Base-by-base conservation (phyloP, 2,797 vertebrate genomes). In the Oryzias sinensis region DNA sequence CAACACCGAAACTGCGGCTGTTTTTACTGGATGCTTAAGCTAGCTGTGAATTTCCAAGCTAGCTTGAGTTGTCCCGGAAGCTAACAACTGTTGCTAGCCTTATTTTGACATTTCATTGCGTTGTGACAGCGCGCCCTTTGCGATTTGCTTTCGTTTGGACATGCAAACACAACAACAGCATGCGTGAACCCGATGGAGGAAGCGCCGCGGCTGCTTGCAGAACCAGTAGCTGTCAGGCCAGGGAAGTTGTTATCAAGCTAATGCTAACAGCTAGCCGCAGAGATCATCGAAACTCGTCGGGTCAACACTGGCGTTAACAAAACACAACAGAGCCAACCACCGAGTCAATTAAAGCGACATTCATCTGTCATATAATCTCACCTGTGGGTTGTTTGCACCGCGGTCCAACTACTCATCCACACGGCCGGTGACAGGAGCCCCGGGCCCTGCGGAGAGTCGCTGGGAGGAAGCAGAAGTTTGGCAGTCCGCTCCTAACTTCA, bases 401-500 rank as follows among this genome's bases (percentile, higher is more conserved):
- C 5, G 6, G 5, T 53, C 87, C 71, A 88, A 79, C 80, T 76
- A 79, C 80, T 90, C 89, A 87, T 90, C 87, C 90, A 88, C 86
- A 82, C 88, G 88, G 83, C 89, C 88, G 84, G 86, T 76, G 86
- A 83, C 84, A 77, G 71, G 82, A 86, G 89, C 88, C 88, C 90
- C 84, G 85, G 81, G 81, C 84, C 88, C 85, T 15, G 87, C 84
- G 68, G 80, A 82, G 66, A 77, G 77, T 65, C 53, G 76, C 70
- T 48, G 2, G 69, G 66, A 76, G 82, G 80, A 85, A 75, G 88
- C 83, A 83, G 83, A 89, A 90, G 88, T 91, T 90, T 84, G 73
- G 76, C 64, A 67, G 72, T 82, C 80, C 77, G 82, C 62, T 78
- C 77, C 70, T 70, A 91, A 88, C 86, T 91, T 91, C 85, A 90